These are phyloP conservation scores for Adelphocoris suturalis DNA, from an alignment of 2,888 invertebrate species.

Conservation along the genomic window DNA sequence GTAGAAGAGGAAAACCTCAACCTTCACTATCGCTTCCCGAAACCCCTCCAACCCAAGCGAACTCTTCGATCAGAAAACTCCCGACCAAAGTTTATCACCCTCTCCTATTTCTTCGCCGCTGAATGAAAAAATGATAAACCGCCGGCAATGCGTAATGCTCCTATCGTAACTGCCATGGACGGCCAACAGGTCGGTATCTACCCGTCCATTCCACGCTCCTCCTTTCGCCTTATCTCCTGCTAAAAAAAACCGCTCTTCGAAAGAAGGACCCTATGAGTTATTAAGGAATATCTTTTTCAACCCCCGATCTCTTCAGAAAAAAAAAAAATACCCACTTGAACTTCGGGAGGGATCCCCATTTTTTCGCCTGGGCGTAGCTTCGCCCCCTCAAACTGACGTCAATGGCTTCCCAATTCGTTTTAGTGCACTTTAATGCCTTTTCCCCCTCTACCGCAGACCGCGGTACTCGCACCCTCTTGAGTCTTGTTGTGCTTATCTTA, in stretches of 20 bases:
- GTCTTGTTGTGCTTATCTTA: constrained; percentile 61
- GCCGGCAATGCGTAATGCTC: constrained; percentile 59
- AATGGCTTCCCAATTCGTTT: constrained; percentile 73
- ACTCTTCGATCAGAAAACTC: neutral
- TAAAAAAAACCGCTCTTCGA: constrained; percentile 40
- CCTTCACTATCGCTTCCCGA: too few species aligned
- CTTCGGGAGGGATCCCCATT: constrained; percentile 26
- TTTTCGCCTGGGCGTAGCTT: constrained; percentile 15
- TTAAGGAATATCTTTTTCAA: constrained; percentile 68
- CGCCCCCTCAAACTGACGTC: constrained; percentile 63
- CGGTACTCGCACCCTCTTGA: constrained; percentile 29
- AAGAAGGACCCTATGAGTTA: constrained; percentile 67
- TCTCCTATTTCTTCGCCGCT: constrained; percentile 1
- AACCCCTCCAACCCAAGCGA: too few species aligned
- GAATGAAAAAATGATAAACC: constrained; percentile 64
- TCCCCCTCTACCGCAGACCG: constrained; percentile 5
- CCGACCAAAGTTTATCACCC: constrained; percentile 27
- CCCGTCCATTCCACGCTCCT: constrained; percentile 45
- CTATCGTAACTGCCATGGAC: constrained; percentile 64
- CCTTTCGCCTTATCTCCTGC: constrained; percentile 43
- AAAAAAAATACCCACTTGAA: constrained; percentile 30
- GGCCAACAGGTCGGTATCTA: constrained; percentile 69
- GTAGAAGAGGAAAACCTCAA: too few species aligned
- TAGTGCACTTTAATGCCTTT: constrained; percentile 71
- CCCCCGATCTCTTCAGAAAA: constrained; percentile 31